Conservation (phyloP, 1,140 invertebrate species). For the Meloidogyne exigua region DNA sequence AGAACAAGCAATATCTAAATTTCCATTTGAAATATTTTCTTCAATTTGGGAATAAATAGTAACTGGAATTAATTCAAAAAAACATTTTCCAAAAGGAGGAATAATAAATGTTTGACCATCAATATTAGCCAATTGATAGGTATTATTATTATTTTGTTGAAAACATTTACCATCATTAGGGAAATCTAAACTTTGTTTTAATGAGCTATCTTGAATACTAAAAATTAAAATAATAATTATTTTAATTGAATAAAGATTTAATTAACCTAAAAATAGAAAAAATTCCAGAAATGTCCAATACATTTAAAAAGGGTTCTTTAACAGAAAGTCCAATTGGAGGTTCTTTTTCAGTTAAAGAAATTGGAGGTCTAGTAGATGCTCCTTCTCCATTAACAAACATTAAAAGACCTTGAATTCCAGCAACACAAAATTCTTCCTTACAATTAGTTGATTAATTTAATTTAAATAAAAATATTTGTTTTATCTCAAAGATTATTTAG, state of each 20-base stretch:
- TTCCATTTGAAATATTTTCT: not conserved
- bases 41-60: not conserved
- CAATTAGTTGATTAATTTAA: not conserved
- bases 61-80: constrained; percentile 12
- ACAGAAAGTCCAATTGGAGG: constrained; percentile 16
- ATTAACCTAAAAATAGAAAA: constrained; percentile 21
- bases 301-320: constrained; percentile 16
- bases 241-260: not conserved
- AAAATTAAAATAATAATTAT: constrained; percentile 10
- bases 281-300: constrained; percentile 3
- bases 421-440: constrained; percentile 20
- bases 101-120: constrained; percentile 20
- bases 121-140: constrained; percentile 12
- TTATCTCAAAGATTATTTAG: too few species aligned
- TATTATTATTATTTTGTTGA: constrained; percentile 6
- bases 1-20: constrained; percentile 5
- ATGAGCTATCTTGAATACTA: constrained; percentile 12
- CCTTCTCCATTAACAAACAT: constrained; percentile 23
- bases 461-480: too few species aligned
- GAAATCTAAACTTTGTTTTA: constrained; percentile 7
- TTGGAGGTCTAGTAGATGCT: constrained; percentile 15
- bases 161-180: not conserved
- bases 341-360: not conserved
- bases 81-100: not conserved
- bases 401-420: constrained; percentile 14